Evolutionary conservation across 2,113 vertebrate genomes (phyloP).

Genomic region (Chaenocephalus aceratus): DNA sequence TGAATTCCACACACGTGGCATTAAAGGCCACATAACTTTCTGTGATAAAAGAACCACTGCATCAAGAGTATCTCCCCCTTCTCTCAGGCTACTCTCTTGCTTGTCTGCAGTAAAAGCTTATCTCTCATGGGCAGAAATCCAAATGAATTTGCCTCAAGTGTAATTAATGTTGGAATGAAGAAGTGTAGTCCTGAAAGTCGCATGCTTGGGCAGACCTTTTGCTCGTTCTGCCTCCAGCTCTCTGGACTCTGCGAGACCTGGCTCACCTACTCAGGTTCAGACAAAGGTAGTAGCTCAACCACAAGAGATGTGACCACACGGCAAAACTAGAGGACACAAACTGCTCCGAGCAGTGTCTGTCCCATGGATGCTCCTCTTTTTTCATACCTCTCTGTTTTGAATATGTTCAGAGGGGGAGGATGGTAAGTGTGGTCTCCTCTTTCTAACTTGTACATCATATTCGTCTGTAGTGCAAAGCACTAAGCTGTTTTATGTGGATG

Average conservation of each 20-base stretch:
- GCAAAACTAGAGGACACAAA: constrained; percentile 51
- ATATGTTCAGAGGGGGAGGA: constrained; percentile 25
- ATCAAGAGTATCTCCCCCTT: constrained; percentile 49
- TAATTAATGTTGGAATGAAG: constrained; percentile 79
- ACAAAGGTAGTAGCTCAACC: constrained; percentile 51
- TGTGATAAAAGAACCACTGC: constrained; percentile 43
- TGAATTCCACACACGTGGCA: constrained; percentile 42
- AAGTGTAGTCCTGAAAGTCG: constrained; percentile 44
- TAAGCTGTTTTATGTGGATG: constrained; percentile 64
- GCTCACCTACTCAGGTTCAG: constrained; percentile 56
- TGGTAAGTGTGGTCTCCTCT: constrained; percentile 22
- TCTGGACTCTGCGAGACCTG: constrained; percentile 54
- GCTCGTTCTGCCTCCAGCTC: constrained; percentile 60
- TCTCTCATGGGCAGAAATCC: constrained; percentile 70
- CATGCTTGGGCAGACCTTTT: constrained; percentile 65
- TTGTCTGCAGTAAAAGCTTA: constrained; percentile 63
- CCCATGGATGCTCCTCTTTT: constrained; percentile 26
- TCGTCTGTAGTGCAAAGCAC: constrained; percentile 49
- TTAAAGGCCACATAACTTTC: constrained; percentile 36
- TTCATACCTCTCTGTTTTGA: constrained; percentile 49
- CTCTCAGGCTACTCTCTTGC: constrained; percentile 56
- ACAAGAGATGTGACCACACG: constrained; percentile 53
- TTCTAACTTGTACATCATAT: constrained; percentile 54
- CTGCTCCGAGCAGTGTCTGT: constrained; percentile 52
- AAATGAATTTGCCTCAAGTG: constrained; percentile 78